Evolutionary conservation across 2,797 vertebrate species (phyloP).

Genomic region (Todus mexicanus): DNA sequence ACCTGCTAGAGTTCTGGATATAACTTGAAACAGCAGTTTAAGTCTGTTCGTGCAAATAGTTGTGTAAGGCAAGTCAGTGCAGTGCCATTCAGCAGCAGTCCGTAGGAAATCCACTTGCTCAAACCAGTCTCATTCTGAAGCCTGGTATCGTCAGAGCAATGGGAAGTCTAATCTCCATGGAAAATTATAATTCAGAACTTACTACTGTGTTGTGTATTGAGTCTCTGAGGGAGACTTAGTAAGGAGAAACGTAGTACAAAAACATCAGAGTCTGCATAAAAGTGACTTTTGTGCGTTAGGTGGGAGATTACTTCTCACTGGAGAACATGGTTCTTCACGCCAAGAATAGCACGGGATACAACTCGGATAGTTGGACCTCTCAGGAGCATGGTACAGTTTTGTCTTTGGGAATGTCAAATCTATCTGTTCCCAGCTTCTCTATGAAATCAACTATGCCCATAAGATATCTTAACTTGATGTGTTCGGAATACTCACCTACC

Average conservation of each 20-base stretch:
- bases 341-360: not conserved
- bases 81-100: not conserved
- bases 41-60: not conserved
- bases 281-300: not conserved
- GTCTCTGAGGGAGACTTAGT: not conserved
- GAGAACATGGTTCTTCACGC: not conserved
- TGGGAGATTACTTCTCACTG: not conserved
- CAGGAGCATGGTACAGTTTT: not conserved
- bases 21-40: not conserved
- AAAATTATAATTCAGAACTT: conserved; percentile 32
- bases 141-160: not conserved
- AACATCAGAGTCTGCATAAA: not conserved
- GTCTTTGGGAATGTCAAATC: not conserved
- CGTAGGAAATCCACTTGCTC: conserved; percentile 1
- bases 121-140: not conserved
- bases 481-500: not conserved
- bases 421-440: not conserved
- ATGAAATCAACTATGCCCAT: not conserved
- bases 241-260: not conserved
- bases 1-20: not conserved
- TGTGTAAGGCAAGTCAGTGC: not conserved
- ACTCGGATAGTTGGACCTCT: not conserved
- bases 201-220: not conserved
- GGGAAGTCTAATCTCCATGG: conserved; percentile 5
- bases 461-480: not conserved